Evolutionary conservation across 1,140 invertebrate species (phyloP).

Genomic region (Ridgeia piscesae): DNA sequence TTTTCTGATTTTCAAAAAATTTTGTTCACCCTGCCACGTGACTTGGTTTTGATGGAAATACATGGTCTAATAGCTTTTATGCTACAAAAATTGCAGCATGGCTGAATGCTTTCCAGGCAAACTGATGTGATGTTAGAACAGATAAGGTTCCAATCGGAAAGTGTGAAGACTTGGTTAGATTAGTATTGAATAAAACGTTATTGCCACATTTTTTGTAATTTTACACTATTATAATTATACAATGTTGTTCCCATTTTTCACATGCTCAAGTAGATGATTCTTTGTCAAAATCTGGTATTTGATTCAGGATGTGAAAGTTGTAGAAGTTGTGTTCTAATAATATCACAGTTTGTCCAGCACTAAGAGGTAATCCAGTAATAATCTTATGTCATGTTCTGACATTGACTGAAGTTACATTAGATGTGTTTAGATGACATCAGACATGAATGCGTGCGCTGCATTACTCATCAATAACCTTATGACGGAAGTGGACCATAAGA

Average conservation of each 20-base stretch:
- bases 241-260: not conserved
- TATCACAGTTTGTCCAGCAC: not conserved
- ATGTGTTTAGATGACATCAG: not conserved
- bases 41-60: too few species aligned
- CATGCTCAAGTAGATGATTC: not conserved
- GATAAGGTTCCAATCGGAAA: too few species aligned
- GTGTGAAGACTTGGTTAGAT: too few species aligned
- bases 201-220: too few species aligned
- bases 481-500: not conserved
- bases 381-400: not conserved
- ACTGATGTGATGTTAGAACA: too few species aligned
- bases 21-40: too few species aligned
- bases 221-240: too few species aligned
- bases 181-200: too few species aligned
- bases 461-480: not conserved
- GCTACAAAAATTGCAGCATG: too few species aligned
- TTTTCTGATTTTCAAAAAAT: too few species aligned
- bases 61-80: too few species aligned
- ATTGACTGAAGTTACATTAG: not conserved
- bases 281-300: constrained; percentile 18
- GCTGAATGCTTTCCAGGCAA: too few species aligned
- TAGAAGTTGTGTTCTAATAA: not conserved
- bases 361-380: not conserved
- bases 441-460: not conserved
- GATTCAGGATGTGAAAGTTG: constrained; percentile 20